Evolutionary conservation across 2,797 vertebrate species (phyloP).

Genomic region (Eulemur mongoz): DNA sequence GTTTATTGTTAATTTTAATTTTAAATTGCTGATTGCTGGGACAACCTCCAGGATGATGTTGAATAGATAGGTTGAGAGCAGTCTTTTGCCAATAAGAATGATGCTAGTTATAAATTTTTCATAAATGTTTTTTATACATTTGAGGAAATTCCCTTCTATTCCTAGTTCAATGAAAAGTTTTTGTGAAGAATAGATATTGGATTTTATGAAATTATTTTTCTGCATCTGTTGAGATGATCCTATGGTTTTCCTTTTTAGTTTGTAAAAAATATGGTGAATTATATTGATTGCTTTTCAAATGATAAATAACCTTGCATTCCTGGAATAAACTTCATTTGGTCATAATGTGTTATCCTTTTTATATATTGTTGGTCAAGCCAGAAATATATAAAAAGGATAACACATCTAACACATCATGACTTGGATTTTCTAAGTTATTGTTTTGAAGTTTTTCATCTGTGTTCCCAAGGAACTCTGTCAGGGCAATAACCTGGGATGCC

Average conservation of each 20-base stretch:
- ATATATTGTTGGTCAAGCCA: not conserved
- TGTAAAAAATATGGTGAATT: not conserved
- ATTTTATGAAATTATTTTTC: not conserved
- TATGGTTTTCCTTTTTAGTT: not conserved
- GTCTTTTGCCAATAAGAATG: not conserved
- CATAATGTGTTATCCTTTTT: not conserved
- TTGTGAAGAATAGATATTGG: not conserved
- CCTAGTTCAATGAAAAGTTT: not conserved
- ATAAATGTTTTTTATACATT: not conserved
- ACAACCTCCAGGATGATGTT: not conserved
- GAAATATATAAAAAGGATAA: too few species aligned
- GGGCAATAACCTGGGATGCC: not conserved
- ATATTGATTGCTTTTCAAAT: not conserved
- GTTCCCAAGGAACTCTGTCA: not conserved
- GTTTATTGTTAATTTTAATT: not conserved
- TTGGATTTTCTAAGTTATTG: not conserved
- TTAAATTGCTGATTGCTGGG: not conserved
- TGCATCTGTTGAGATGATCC: not conserved
- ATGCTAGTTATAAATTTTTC: not conserved
- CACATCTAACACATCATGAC: not conserved
- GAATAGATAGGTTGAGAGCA: not conserved
- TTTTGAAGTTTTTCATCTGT: not conserved
- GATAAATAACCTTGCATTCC: not conserved
- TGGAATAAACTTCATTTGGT: not conserved
- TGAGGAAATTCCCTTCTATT: not conserved